Evolutionary conservation across 2,888 invertebrate species (phyloP), one percentile per base, ranked within the genome.

Genomic region (Mimachlamys varia): DNA sequence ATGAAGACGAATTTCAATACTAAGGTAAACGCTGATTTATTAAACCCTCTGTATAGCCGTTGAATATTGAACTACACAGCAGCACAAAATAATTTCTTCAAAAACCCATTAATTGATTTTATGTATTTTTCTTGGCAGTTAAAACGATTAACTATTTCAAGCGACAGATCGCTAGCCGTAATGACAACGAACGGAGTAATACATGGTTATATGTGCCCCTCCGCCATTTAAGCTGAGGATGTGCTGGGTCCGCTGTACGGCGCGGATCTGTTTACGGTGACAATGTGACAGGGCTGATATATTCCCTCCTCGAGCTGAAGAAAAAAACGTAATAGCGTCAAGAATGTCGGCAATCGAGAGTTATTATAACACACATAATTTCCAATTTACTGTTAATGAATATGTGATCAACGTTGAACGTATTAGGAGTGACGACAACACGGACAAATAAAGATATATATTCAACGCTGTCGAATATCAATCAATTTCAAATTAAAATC

Each of bases 71-170:
- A 53, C 19, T 7, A 58, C 58, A 58, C 58, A 58, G 58, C 76
- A 76, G 76, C 33, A 22, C 58, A 58, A 58, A 58, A 58, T 76
- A 76, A 76, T 10, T 15, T 76, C 76, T 76, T 12, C 33, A 22
- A 33, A 33, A 76, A 76, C 27, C 13, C 76, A 27, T 33, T 76
- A 27, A 76, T 76, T 76, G 27, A 76, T 76, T 76, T 76, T 76
- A 76, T 76, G 76, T 76, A 76, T 76, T 76, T 62, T 76, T 22
- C 13, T 33, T 76, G 76, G 76, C 76, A 76, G 76, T 33, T 76
- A 27, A 76, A 76, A 27, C 76, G 76, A 76, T 76, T 76, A 22
- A 76, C 33, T 76, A 33, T 76, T 76, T 33, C 76, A 76, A 76
- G 33, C 22, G 76, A 33, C 76, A 76, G 76, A 76, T 13, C 27